These are phyloP conservation scores for Puntigrus tetrazona DNA, from an alignment of 2,113 vertebrate species.

Conservation along the genomic window DNA sequence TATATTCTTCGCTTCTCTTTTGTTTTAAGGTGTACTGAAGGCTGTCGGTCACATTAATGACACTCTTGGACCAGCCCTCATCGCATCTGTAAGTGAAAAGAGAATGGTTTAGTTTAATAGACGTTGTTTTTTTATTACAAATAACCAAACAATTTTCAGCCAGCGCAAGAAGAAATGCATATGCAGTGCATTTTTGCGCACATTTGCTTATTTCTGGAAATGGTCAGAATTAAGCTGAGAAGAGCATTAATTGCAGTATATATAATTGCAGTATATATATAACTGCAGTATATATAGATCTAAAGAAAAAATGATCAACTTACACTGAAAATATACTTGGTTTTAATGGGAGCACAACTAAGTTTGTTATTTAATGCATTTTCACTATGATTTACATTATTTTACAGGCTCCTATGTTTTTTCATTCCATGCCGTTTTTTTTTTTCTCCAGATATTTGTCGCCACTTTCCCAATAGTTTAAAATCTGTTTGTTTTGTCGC, in stretches of 20 bases:
- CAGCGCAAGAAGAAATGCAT: not conserved
- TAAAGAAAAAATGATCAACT: not conserved
- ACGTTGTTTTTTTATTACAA: not conserved
- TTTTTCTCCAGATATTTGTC: not conserved
- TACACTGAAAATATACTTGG: not conserved
- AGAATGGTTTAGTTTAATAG: not conserved
- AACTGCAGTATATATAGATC: not conserved
- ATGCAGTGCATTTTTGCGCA: too few relatives aligned
- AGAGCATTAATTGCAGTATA: not conserved
- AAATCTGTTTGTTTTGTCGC: not conserved
- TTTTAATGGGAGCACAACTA: not conserved
- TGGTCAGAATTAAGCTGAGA: not conserved
- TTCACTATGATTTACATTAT: not conserved
- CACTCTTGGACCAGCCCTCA: constrained; percentile 85
- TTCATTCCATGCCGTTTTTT: not conserved
- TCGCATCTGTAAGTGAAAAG: constrained; percentile 86
- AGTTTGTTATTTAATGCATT: not conserved
- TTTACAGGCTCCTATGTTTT: constrained; percentile 1
- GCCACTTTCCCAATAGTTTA: not conserved
- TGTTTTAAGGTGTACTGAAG: constrained; percentile 76
- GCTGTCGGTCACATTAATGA: constrained; percentile 94
- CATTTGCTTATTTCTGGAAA: not conserved
- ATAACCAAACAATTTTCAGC: not conserved
- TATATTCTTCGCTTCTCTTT: not conserved
- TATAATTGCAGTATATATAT: not conserved